A percentile compares a stretch with the other conserved stretches of the same genome.
Evolutionary conservation across 2,113 vertebrate species (phyloP).

Genomic region (Clarias magur): DNA sequence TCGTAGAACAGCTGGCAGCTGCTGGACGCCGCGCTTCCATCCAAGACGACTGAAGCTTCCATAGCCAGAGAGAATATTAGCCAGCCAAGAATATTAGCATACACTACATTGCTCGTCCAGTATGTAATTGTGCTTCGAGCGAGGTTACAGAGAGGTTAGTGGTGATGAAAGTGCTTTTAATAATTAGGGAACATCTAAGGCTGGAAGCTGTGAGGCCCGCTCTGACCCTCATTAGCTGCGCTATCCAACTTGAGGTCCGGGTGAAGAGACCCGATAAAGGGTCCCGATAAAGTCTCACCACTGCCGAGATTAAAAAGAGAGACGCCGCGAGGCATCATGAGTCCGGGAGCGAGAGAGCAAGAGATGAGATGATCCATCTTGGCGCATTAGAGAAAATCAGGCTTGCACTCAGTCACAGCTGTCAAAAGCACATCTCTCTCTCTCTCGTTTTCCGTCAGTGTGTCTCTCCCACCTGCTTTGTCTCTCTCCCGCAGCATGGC

Average conservation of each 20-base stretch:
- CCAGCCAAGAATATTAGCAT: constrained; percentile 48
- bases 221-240: constrained; percentile 54
- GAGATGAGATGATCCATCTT: constrained; percentile 95
- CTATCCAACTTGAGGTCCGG: constrained; percentile 46
- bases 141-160: constrained; percentile 55
- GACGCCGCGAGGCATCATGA: not conserved
- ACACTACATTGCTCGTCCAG: constrained; percentile 43
- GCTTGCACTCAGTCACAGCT: constrained; percentile 71
- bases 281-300: constrained; percentile 42
- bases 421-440: constrained; percentile 73
- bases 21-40: not conserved
- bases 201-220: constrained; percentile 7
- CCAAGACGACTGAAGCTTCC: not conserved
- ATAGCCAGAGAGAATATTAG: constrained; percentile 22
- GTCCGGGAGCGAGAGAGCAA: constrained; percentile 38
- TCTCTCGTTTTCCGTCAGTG: constrained; percentile 26
- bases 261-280: constrained; percentile 37
- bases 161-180: constrained; percentile 55
- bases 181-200: constrained; percentile 48
- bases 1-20: constrained; percentile 42
- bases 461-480: constrained; percentile 63
- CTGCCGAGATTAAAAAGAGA: constrained; percentile 44
- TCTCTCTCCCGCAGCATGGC: constrained; percentile 72
- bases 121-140: constrained; percentile 55
- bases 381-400: constrained; percentile 80